Conservation (phyloP, 2,113 vertebrate species). For the Hippocampus guttulatus region DNA sequence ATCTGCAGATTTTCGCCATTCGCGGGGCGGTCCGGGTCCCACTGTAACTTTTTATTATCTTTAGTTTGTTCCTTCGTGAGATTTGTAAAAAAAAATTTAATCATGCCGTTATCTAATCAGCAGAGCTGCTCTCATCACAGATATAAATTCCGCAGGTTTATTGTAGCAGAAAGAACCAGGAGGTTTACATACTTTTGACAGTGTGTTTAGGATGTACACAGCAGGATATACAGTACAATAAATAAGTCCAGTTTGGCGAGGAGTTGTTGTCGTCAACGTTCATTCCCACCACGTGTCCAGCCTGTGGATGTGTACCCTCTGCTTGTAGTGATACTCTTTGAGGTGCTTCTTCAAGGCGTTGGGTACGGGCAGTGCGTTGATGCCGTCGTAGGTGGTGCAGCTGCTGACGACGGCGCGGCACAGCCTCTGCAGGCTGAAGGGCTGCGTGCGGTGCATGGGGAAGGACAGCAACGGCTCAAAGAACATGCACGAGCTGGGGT, state of each 20-base stretch:
- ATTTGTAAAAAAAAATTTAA: no score
- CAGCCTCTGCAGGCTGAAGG: constrained; percentile 77
- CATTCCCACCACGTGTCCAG: constrained; percentile 78
- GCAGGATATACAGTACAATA: constrained; percentile 50
- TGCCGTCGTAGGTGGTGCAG: constrained; percentile 76
- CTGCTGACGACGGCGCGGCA: constrained; percentile 76
- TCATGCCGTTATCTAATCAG: background rate
- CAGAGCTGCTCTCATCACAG: constrained; percentile 32
- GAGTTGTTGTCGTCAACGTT: constrained; percentile 5
- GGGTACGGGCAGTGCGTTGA: constrained; percentile 76
- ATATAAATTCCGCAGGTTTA: constrained; percentile 56
- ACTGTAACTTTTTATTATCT: background rate
- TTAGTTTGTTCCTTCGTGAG: no score
- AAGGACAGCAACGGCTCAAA: constrained; percentile 80
- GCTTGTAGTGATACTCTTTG: constrained; percentile 83
- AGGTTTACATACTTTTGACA: constrained; percentile 43
- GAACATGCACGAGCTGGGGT: constrained; percentile 84
- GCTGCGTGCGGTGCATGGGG: constrained; percentile 73
- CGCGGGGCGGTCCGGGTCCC: no score
- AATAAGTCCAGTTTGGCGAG: constrained; percentile 57
- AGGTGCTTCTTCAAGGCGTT: constrained; percentile 78
- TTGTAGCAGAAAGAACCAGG: constrained; percentile 47
- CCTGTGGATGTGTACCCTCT: constrained; percentile 74
- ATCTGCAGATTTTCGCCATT: no score
- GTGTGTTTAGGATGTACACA: constrained; percentile 45